Base-by-base conservation (phyloP, 2,113 vertebrate genomes). In the Charina bottae region DNA sequence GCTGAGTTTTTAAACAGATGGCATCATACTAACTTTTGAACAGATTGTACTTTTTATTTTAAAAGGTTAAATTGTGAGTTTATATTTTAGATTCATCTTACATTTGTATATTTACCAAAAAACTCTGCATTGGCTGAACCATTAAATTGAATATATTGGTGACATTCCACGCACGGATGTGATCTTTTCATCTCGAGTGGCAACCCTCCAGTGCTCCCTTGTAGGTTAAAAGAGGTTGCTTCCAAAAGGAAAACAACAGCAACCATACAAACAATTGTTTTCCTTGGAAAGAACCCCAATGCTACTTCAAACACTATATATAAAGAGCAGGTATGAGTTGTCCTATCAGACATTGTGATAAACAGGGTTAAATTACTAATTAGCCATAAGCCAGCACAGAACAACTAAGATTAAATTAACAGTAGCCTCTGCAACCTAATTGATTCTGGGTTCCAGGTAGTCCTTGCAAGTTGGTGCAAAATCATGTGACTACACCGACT, bases 21-120 rank as follows among this genome's bases (percentile, higher is more conserved):
- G 72, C 26, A 56, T 83, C 12, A 24, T 83, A 46, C 28, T 58
- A 59, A 83, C 68, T 90, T 83, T 15, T 62, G 3, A 28, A 54
- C 88, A 72, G 88, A 89, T 24, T 89, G 88, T 33, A 89, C 64
- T 89, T 68, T 89, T 33, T 72, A 55, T 89, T 89, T 89, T 55
- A 89, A 89, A 72, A 89, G 88, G 49, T 89, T 89, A 55, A 89
- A 55, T 53, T 89, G 33, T 72, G 49, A 24, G 42, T 62, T 62
- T 62, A 46, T 46, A 88, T 13, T 33, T 72, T 54, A 53, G 26
- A 72, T 89, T 72, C 33, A 23, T 72, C 64, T 68, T 72, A 68
- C 28, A 55, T 89, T 72, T 23, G 9, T 55, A 21, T 72, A 89
- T 89, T 89, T 89, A 89, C 49, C 21, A 10, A 55, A 37, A 59